Base-by-base conservation (phyloP, 2,797 vertebrate genomes). In the Vireo griseus region DNA sequence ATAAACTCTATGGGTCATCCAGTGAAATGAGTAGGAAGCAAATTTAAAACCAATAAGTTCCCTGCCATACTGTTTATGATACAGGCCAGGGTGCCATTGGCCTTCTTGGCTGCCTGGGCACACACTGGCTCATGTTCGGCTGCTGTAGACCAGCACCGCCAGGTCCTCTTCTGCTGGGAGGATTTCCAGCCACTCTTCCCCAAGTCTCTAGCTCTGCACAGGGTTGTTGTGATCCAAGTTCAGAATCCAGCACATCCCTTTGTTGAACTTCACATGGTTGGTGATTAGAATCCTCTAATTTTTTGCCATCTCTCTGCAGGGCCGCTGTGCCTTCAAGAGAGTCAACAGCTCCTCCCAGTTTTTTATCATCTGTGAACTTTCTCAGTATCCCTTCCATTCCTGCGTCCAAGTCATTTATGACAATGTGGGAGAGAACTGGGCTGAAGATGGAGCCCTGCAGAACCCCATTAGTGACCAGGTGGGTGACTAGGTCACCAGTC, bases 81-180 rank as follows among this genome's bases (percentile, higher is more conserved):
- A 15, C 8, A 47, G 35, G 17, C 17, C 17, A 65, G 42, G 7
- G 37, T 73, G 8, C 6, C 6, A 1, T 21, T 48, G 13, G 11
- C 7, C 10, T 40, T 50, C 37, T 65, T 37, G 37, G 19, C 7
- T 6, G 14, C 16, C 22, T 40, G 25, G 22, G 14, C 35, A 65
- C 17, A 50, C 8, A 3, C 5, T 28, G 29, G 16, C 37, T 50
- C 40, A 16, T n/a, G 5, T 33, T 50, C 21, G 50, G 28, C 21
- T 1, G 10, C 21, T 61, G 10, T 17, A 1, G 2, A 50, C 16
- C 10, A 52, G 19, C 18, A 21, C 4, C 5, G 3, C 6, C 15
- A 40, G 14, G 15, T 39, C 13, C 24, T 61, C 80, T 54, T 31
- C 50, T 16, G 2, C 18, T 1, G 1, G 17, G 10, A 25, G 40